Percentiles rank a stretch among this genome's conserved stretches.
phyloP scores from a whole-genome alignment of 2,888 invertebrate species.

The Pristionchus fissidentatus region DNA sequence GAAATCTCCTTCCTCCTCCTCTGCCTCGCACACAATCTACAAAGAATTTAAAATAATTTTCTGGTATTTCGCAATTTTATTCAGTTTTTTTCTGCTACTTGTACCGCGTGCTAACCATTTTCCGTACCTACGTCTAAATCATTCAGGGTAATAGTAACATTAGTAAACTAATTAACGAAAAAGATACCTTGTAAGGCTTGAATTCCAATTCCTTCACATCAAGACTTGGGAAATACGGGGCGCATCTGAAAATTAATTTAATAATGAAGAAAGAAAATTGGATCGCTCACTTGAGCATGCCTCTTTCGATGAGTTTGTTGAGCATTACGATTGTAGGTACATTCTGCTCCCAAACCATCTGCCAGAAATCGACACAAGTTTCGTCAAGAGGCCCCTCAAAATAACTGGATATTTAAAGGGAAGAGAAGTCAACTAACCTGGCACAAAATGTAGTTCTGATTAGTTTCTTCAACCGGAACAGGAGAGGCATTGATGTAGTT shows the following conservation, averaged over 20 bases:
- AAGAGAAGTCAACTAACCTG: slow-evolving; percentile 56
- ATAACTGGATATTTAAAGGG: background rate
- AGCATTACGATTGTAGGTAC: slow-evolving; percentile 68
- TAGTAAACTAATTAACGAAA: background rate
- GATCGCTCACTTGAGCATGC: slow-evolving; percentile 58
- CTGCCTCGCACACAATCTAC: slow-evolving; percentile 46
- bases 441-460: slow-evolving; percentile 67
- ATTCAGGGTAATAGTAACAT: no score
- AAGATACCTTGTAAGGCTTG: slow-evolving; percentile 39
- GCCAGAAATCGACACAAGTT: slow-evolving; percentile 72
- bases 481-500: slow-evolving; percentile 73
- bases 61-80: no score
- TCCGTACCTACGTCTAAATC: no score
- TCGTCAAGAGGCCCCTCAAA: slow-evolving; percentile 67
- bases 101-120: no score
- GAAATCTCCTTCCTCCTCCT: slow-evolving; percentile 54
- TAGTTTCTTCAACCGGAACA: slow-evolving; percentile 58
- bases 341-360: slow-evolving; percentile 70
- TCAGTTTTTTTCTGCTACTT: no score
- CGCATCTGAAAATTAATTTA: slow-evolving; percentile 46
- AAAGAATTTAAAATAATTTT: no score
- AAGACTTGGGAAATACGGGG: slow-evolving; percentile 49
- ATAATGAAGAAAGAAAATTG: background rate
- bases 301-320: slow-evolving; percentile 66
- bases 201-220: slow-evolving; percentile 5